These are phyloP conservation scores for Pseudomyrmex cubaensis DNA, from an alignment of 1,140 invertebrate species.

Conservation along the genomic window DNA sequence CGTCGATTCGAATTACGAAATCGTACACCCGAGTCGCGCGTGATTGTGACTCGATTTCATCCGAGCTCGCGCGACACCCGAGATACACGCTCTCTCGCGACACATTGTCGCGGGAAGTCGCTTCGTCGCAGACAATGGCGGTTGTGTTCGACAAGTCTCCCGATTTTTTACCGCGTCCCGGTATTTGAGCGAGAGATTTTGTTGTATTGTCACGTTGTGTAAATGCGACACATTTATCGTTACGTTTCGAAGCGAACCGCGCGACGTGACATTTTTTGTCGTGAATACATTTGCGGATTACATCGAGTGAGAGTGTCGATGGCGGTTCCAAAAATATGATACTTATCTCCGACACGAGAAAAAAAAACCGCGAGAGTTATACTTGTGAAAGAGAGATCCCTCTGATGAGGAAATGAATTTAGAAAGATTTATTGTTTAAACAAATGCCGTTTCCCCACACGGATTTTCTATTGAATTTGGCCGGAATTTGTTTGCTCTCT, in stretches of 20 bases:
- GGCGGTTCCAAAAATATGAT: no score
- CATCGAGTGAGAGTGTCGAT: no score
- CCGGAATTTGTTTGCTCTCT: no score
- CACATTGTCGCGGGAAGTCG: constrained; percentile 65
- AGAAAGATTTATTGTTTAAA: no score
- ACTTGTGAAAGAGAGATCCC: no score
- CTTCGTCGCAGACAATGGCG: constrained; percentile 40
- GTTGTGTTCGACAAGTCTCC: constrained; percentile 16
- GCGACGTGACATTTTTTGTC: constrained; percentile 2
- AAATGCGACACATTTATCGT: constrained; percentile 12
- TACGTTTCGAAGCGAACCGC: not conserved
- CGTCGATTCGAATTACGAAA: constrained; percentile 72
- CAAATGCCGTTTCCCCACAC: no score
- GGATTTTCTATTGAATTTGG: no score
- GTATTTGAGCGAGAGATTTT: constrained; percentile 32
- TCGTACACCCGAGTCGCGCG: constrained; percentile 66
- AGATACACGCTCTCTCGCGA: constrained; percentile 46
- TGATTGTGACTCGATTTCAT: constrained; percentile 62
- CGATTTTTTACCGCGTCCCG: not conserved
- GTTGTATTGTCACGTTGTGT: constrained; percentile 21
- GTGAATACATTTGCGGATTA: no score
- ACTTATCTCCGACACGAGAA: no score
- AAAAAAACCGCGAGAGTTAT: no score
- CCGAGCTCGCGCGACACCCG: constrained; percentile 63
- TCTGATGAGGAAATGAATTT: no score